Evolutionary conservation across 35 echinoderm and acorn worm species (phyloP).

Genomic region (Apostichopus californicus): DNA sequence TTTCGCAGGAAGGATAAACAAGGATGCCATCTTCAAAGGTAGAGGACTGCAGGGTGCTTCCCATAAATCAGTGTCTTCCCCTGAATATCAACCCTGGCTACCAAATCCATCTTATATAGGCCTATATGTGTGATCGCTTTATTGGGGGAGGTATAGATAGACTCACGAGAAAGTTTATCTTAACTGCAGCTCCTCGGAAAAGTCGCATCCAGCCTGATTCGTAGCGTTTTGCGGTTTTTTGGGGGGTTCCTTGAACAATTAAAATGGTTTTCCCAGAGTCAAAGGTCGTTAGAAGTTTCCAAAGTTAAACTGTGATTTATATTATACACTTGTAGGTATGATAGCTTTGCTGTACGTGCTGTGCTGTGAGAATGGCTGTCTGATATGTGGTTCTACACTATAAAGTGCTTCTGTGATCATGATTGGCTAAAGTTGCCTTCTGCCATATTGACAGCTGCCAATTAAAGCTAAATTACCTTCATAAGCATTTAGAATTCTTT

Average conservation of each 20-base stretch:
- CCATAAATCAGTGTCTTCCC: conserved; percentile 30
- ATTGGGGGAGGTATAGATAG: background rate
- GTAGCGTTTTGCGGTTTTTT: conserved; percentile 42
- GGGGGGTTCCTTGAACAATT: conserved; percentile 47
- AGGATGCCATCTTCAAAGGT: conserved; percentile 41
- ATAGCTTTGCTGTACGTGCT: background rate
- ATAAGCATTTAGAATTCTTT: no score
- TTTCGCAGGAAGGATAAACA: conserved; percentile 47
- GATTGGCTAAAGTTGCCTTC: no score
- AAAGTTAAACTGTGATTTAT: conserved; percentile 18
- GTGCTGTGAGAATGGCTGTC: background rate
- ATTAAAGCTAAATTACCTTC: no score
- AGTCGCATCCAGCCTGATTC: conserved; percentile 27
- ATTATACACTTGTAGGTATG: background rate
- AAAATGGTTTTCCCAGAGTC: conserved; percentile 7
- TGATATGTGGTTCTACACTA: no score
- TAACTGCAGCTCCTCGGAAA: background rate
- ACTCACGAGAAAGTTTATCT: conserved; percentile 21
- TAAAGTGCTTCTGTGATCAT: no score
- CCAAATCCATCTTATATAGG: background rate
- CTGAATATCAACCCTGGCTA: conserved; percentile 11
- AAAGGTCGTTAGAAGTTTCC: conserved; percentile 14
- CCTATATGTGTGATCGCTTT: background rate
- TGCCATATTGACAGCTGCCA: no score
- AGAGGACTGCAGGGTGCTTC: conserved; percentile 41